These are phyloP conservation scores for Paratilapia polleni DNA, from an alignment of 2,113 vertebrate genomes.

Conservation along the genomic window DNA sequence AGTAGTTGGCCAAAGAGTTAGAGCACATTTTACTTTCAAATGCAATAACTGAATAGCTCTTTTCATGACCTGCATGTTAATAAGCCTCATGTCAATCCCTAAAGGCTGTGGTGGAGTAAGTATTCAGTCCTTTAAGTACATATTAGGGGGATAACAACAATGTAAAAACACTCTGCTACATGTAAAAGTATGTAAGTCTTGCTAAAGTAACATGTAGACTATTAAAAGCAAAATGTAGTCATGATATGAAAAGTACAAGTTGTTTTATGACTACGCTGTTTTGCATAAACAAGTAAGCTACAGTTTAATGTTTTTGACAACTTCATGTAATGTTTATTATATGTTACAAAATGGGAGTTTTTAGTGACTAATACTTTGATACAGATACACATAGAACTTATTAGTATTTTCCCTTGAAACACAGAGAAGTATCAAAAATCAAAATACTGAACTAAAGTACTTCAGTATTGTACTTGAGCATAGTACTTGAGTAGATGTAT, in stretches of 20 bases:
- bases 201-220: background rate
- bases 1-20: background rate
- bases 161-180: background rate
- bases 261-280: background rate
- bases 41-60: background rate
- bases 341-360: background rate
- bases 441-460: background rate
- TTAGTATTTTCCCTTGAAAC: background rate
- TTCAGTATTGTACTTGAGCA: background rate
- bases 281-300: background rate
- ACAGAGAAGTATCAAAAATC: background rate
- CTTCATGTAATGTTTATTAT: background rate
- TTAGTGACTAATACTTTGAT: background rate
- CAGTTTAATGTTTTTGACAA: background rate
- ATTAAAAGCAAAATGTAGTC: background rate
- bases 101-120: background rate
- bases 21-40: constrained; percentile 21
- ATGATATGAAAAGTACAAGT: background rate
- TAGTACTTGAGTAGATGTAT: background rate
- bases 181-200: background rate
- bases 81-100: background rate
- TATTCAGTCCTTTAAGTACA: background rate
- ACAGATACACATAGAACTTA: background rate
- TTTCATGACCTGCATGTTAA: constrained; percentile 8
- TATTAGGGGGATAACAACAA: background rate